Conservation (phyloP, 2,888 invertebrate genomes). For the Hemithea aestivaria region DNA sequence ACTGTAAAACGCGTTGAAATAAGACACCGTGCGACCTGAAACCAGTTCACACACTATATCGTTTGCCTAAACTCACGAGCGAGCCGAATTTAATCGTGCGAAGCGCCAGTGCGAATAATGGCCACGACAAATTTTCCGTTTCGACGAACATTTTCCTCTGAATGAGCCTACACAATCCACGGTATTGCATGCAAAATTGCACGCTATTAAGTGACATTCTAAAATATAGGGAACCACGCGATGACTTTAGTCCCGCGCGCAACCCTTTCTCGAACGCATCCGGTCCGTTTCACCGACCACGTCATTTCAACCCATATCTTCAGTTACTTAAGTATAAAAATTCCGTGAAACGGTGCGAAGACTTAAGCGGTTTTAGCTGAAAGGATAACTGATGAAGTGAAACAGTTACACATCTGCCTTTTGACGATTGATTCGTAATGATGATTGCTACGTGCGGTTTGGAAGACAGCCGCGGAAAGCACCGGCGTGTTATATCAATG, state of each 20-base stretch:
- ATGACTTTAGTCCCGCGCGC: slow-evolving; percentile 55
- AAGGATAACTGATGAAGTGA: slow-evolving; percentile 65
- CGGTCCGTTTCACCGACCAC: slow-evolving; percentile 23
- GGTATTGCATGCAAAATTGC: slow-evolving; percentile 72
- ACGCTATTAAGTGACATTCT: slow-evolving; percentile 73
- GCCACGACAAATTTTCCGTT: slow-evolving; percentile 74
- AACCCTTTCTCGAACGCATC: slow-evolving; percentile 52
- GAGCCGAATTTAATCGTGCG: slow-evolving; percentile 70
- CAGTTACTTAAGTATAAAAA: slow-evolving; percentile 20
- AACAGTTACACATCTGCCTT: slow-evolving; percentile 59
- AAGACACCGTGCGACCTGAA: slow-evolving; percentile 28
- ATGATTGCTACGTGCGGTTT: slow-evolving; percentile 56
- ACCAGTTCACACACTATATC: slow-evolving; percentile 37
- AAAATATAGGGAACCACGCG: slow-evolving; percentile 67
- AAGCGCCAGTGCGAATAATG: slow-evolving; percentile 71
- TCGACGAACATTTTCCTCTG: slow-evolving; percentile 74
- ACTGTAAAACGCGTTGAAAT: slow-evolving; percentile 17
- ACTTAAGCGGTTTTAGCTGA: slow-evolving; percentile 28
- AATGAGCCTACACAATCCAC: slow-evolving; percentile 72
- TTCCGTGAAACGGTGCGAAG: slow-evolving; percentile 6
- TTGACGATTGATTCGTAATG: slow-evolving; percentile 31
- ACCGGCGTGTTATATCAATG: slow-evolving; percentile 52
- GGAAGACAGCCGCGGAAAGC: slow-evolving; percentile 55
- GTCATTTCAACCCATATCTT: slow-evolving; percentile 28
- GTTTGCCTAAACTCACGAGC: slow-evolving; percentile 43